Percentiles rank a stretch among this genome's conserved stretches.
phyloP scores from a whole-genome alignment of 2,888 invertebrate genomes.

The Synergus itoensis region DNA sequence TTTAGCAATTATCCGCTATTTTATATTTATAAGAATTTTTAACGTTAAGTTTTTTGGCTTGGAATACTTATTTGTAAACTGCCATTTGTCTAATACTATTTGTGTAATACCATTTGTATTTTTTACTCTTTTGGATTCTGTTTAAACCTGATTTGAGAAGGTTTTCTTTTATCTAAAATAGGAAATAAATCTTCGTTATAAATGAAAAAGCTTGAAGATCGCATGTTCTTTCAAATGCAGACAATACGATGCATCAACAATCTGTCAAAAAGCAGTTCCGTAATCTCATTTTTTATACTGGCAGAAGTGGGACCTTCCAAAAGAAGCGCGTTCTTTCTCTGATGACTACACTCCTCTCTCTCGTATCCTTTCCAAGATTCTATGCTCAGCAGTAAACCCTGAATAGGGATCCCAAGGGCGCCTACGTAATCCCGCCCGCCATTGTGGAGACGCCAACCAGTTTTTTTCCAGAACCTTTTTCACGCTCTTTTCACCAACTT shows the following conservation, averaged over 20 bases:
- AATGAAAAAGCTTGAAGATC: background rate
- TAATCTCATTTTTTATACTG: constrained; percentile 17
- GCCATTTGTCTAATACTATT: too few relatives aligned
- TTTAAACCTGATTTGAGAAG: background rate
- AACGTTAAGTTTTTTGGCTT: too few relatives aligned
- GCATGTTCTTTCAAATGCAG: background rate
- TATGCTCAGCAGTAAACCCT: constrained; percentile 62
- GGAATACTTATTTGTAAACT: too few relatives aligned
- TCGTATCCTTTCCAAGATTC: constrained; percentile 64
- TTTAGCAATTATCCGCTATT: background rate
- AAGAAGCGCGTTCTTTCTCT: background rate
- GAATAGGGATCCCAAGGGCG: constrained; percentile 71
- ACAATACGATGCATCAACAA: background rate
- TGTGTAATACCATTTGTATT: too few relatives aligned
- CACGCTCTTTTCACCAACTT: constrained; percentile 61
- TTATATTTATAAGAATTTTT: too few relatives aligned
- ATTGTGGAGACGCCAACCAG: constrained; percentile 68
- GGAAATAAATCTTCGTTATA: background rate
- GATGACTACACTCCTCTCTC: constrained; percentile 8
- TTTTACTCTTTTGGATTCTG: too few relatives aligned
- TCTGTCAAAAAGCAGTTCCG: background rate
- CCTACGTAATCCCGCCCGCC: constrained; percentile 71
- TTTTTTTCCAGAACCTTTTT: constrained; percentile 63
- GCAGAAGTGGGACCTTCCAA: background rate
- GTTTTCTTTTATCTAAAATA: background rate